Evolutionary conservation across 2,797 vertebrate genomes (phyloP).

Genomic region (Craterocephalus amniculus): DNA sequence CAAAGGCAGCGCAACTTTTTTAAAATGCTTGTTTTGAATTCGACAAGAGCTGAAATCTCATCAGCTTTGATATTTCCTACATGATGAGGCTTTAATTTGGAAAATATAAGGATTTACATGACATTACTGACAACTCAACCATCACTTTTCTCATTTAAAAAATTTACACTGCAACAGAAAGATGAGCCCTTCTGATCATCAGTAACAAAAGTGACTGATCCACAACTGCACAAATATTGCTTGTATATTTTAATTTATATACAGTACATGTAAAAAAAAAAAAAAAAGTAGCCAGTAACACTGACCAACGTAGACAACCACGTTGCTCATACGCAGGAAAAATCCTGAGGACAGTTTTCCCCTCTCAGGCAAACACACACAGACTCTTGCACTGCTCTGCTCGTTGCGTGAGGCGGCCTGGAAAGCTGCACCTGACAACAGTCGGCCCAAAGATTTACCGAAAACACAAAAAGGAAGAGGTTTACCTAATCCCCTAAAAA

Average conservation of each 20-base stretch:
- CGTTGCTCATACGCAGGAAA: conserved; percentile 67
- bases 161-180: background rate
- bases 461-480: conserved; percentile 26
- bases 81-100: too few species aligned
- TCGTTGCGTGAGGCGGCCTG: conserved; percentile 50
- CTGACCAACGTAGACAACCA: conserved; percentile 74
- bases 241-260: conserved; percentile 89
- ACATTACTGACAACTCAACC: background rate
- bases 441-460: conserved; percentile 44
- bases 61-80: too few species aligned
- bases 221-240: conserved; percentile 72
- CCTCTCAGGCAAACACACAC: conserved; percentile 52
- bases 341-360: conserved; percentile 50
- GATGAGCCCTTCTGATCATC: background rate
- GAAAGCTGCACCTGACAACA: conserved; percentile 49
- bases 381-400: conserved; percentile 26
- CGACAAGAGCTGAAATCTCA: too few species aligned
- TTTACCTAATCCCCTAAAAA: conserved; percentile 28
- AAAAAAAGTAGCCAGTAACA: conserved; percentile 77
- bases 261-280: conserved; percentile 85
- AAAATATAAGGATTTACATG: background rate
- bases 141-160: background rate
- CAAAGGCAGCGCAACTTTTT: too few species aligned
- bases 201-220: conserved; percentile 33
- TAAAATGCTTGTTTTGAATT: too few species aligned